Base-by-base conservation (phyloP, 2,113 vertebrate genomes). In the Meriones unguiculatus region DNA sequence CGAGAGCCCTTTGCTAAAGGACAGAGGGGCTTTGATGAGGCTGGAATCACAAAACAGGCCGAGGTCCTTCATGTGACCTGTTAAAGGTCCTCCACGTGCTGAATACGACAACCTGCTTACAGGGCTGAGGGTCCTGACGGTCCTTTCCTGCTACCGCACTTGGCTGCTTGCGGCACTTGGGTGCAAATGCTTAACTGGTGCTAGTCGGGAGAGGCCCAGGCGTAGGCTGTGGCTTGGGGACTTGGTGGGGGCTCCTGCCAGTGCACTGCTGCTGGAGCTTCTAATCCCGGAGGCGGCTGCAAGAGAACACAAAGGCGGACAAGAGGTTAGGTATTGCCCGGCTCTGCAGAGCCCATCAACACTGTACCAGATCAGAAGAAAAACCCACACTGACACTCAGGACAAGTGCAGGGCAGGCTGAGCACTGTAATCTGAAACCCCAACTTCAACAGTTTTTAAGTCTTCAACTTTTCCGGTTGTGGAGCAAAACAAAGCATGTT, bases 171-270 rank as follows among this genome's bases (percentile, higher is more conserved):
- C 35, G 9, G 98, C 89, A 41, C 95, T 98, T 75, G 99, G 99
- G 95, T 99, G 99, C 91, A 99, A 98, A 32, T 99, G 99, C 97
- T 99, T 99, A 94, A 99, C 99, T 96, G 99, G 98, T 65, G 99
- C 99, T 32, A 98, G 98, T 72, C 99, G 99, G 89, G 99, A 99
- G 89, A 99, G 98, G 93, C 99, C 99, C 0, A 99, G 99, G 10
- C 99, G 98, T 41, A 99, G 99, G 92, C 99, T 99, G 54, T 99
- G 99, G 94, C 98, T 98, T 0, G 99, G 99, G 95, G 99, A 99
- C 97, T 98, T 99, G 32, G 98, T 88, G 0, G 97, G 38, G 80
- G 95, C 41, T 70, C 84, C 91, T 90, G 92, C 97, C 96, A 32
- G 95, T 65, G 38, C 97, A 77, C 93, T 97, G 62, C 95, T 88